These are phyloP conservation scores for Arenaria interpres DNA, from an alignment of 2,113 vertebrate species.

Conservation along the genomic window DNA sequence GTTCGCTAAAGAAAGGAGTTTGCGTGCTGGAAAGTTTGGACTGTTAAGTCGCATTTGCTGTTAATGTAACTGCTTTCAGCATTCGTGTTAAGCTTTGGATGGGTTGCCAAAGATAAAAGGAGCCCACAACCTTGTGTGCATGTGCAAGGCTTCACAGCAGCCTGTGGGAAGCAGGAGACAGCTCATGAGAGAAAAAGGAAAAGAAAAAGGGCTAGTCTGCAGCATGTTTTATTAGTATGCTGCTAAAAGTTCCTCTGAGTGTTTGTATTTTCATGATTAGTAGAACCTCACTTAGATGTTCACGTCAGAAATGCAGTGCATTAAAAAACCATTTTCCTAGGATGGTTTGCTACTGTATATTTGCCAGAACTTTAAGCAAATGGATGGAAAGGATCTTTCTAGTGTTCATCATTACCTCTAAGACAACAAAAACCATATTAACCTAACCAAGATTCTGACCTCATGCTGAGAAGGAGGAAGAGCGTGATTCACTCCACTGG, in stretches of 20 bases:
- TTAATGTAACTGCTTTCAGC: not conserved
- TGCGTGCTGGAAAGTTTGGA: not conserved
- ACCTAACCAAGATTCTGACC: not conserved
- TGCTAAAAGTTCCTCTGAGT: not conserved
- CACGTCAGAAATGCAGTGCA: not conserved
- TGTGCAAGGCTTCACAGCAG: not conserved
- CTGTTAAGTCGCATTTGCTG: not conserved
- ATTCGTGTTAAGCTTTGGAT: not conserved
- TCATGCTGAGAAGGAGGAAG: not conserved
- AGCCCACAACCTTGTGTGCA: not conserved
- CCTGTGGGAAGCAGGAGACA: not conserved
- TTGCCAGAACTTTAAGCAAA: not conserved
- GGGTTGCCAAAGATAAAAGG: not conserved
- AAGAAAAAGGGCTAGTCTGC: not conserved
- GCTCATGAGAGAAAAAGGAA: not conserved
- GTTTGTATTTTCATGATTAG: not conserved
- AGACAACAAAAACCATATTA: not conserved
- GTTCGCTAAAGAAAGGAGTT: not conserved
- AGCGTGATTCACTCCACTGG: not conserved
- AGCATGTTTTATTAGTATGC: not conserved
- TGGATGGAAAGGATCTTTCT: not conserved
- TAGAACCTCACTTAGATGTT: not conserved
- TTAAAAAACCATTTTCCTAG: not conserved
- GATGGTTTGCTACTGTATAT: not conserved
- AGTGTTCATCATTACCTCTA: not conserved